Evolutionary conservation across 1,140 invertebrate genomes (phyloP), one percentile per base, ranked within the genome.

Genomic region (Sycophaga agraensis): DNA sequence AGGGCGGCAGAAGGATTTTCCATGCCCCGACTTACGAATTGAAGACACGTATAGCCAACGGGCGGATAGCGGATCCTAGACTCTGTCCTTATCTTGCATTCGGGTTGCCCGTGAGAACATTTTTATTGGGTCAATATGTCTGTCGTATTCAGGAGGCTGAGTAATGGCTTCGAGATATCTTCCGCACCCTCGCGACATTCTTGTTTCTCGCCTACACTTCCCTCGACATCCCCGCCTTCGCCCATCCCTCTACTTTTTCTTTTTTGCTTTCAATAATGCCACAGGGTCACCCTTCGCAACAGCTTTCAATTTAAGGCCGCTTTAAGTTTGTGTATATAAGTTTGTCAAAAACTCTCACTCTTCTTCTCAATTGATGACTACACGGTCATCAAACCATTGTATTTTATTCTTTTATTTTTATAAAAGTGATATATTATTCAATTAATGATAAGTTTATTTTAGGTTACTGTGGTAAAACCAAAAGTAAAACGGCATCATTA

Each of bases 51-150:
- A 35, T 14, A 35, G n/a, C 2, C n/a, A 7, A 35, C 16, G 12
- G 14, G n/a, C n/a, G n/a, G n/a, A n/a, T n/a, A n/a, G n/a, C n/a
- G n/a, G n/a, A n/a, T n/a, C n/a, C n/a, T n/a, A n/a, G n/a, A n/a
- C n/a, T n/a, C n/a, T n/a, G n/a, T n/a, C n/a, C n/a, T n/a, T n/a
- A n/a, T n/a, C n/a, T n/a, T n/a, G n/a, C n/a, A n/a, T n/a, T n/a
- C n/a, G n/a, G n/a, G n/a, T n/a, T n/a, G n/a, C n/a, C n/a, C 17
- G 40, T 17, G 40, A 5, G 40, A 42, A 42, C 40, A 42, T 19
- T 42, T 42, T 42, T 42, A 42, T 42, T 42, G 17, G 40, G 40
- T 42, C 40, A 19, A 42, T 42, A 17, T 42, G 40, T 42, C 40
- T 42, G 40, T 42, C 4, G 40, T 42, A 42, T 42, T 17, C 40